Evolutionary conservation across 2,113 vertebrate genomes (phyloP).

Genomic region (Embiotoca jacksoni): DNA sequence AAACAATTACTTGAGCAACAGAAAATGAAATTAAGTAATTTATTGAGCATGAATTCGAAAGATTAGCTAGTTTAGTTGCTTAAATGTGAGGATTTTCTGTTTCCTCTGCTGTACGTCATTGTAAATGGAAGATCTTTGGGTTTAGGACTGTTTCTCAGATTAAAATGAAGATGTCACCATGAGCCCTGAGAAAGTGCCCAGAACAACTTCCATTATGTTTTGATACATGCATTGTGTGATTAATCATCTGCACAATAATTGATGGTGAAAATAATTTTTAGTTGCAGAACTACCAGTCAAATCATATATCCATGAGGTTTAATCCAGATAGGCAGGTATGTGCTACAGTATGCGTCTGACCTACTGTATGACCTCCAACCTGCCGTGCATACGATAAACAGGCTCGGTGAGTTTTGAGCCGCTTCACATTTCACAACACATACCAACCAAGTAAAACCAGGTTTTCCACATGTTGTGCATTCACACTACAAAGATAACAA

Average conservation of each 20-base stretch:
- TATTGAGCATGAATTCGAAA: no score
- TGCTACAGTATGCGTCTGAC: neutral
- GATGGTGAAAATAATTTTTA: neutral
- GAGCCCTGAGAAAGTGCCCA: no score
- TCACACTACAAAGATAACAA: neutral
- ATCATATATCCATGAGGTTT: no score
- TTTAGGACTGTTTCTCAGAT: neutral
- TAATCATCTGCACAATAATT: neutral
- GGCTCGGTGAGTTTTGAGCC: constrained; percentile 6
- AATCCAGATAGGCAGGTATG: neutral
- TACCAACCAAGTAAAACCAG: neutral
- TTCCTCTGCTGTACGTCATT: neutral
- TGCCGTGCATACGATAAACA: constrained; percentile 7
- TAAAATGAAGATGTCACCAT: neutral
- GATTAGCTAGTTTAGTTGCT: neutral
- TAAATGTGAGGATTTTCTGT: neutral
- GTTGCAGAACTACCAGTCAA: neutral
- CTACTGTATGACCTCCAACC: neutral
- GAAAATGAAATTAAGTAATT: neutral
- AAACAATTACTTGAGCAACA: neutral
- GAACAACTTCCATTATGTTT: no score
- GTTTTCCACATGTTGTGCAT: neutral
- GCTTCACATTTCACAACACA: neutral
- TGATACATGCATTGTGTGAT: neutral
- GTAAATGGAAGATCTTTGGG: neutral